A percentile compares a stretch with the other conserved stretches of the same genome.
phyloP scores from a whole-genome alignment of 1,140 invertebrate genomes.

The Hydropsyche tenuis region DNA sequence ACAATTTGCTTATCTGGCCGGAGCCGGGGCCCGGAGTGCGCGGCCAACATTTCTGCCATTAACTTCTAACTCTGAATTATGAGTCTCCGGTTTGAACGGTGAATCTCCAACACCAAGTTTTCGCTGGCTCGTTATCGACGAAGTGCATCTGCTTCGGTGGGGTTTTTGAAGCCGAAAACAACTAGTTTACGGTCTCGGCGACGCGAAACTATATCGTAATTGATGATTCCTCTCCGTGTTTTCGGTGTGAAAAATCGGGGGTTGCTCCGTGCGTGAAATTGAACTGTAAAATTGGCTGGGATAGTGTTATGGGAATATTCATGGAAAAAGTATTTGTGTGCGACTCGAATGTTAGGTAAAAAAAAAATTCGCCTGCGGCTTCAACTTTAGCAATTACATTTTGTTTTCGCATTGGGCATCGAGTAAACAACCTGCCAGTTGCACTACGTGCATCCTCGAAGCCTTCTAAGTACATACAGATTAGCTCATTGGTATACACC shows the following conservation, averaged over 20 bases:
- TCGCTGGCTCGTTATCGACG: background rate
- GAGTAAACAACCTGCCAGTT: conserved; percentile 9
- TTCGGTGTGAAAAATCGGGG: too few relatives aligned
- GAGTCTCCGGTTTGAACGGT: too few relatives aligned
- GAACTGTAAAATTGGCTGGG: too few relatives aligned
- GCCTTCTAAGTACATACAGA: too few relatives aligned
- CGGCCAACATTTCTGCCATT: conserved; percentile 4
- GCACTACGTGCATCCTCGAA: background rate
- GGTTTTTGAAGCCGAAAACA: too few relatives aligned
- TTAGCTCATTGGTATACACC: too few relatives aligned
- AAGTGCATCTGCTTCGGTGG: too few relatives aligned
- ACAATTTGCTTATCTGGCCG: conserved; percentile 2
- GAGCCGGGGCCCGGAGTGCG: background rate
- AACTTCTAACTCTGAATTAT: conserved; percentile 15
- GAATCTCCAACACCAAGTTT: background rate
- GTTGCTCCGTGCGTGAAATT: too few relatives aligned
- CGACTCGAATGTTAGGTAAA: background rate
- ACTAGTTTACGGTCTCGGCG: too few relatives aligned
- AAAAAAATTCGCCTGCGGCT: background rate
- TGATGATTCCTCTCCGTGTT: background rate
- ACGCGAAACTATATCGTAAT: background rate
- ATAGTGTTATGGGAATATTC: too few relatives aligned
- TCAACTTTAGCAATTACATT: background rate
- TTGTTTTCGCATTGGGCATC: background rate
- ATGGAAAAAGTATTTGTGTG: too few relatives aligned